Base-by-base conservation (phyloP, 37 sponge, comb jelly and placozoan species). In the Eunapius fragilis region DNA sequence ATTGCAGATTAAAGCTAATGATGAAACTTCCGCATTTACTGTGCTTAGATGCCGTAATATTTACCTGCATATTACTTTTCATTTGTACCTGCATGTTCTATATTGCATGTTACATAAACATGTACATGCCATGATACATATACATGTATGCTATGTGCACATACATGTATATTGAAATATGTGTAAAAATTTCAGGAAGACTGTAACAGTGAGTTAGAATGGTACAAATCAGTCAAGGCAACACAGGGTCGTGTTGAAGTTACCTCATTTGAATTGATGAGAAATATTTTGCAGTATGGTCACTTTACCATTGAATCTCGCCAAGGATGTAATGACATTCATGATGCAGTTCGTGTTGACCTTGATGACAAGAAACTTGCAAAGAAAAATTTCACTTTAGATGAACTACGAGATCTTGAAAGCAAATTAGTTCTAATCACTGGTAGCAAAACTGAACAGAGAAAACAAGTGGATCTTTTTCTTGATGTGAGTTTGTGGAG, bases 371-470 rank as follows among this genome's bases (percentile, higher is more conserved):
- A 37, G 70, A 48, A 45, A 25, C 73, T 86, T 69, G 25, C 80
- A 30, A 82, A 88, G 83, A 68, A 27, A 13, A 77, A 58, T 4
- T 94, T 86, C 70, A 71, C 74, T 36, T 79, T 94, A 25, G 86
- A 94, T 75, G 91, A 94, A 17, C 86, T 94, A 3, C 69, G 89
- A 35, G 95, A 94, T 68, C 71, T 94, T 19, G 91, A 94, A 80
- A 94, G 95, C 31, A 94, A 94, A 67, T 71, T 94, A 41, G 95
- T 91, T 17, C 86, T 94, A 25, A 94, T 94, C 22, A 88, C 84
- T 81, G 95, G 95, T 31, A 88, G 76, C 36, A 86, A 88, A n/a
- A 74, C 86, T 37, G 86, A 91, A 32, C 68, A 82, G 32, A 80
- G 85, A 80, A 68, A 68, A 48, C 77, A 84, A 69, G 88, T 92